Base-by-base conservation (phyloP, 2,888 invertebrate genomes). In the Xestia rhomboidea region DNA sequence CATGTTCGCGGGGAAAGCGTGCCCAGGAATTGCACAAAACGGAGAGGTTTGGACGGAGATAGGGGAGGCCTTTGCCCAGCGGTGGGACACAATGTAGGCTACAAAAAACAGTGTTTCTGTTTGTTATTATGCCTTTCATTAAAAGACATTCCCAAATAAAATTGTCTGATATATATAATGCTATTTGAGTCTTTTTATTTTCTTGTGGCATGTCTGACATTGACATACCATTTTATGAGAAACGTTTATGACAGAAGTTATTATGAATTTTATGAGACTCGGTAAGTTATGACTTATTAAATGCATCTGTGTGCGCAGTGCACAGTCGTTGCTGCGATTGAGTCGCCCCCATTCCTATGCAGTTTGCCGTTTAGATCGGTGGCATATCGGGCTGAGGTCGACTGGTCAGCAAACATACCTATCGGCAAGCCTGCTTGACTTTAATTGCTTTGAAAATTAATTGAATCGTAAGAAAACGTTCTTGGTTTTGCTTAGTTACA, bases 271-370 rank as follows among this genome's bases (percentile, higher is more conserved):
- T 64, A 64, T 41, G 41, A 64, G 64, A 49, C 13, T 44, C 30
- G 10, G 21, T 77, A 66, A 79, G 24, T 57, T 79, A 67, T 57
- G 62, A 41, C 46, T 73, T 72, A 73, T 82, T 57, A 70, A 81
- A 63, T 76, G 66, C 78, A 72, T 63, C 54, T 68, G 64, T 74
- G 63, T 64, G 62, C 8, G 18, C 30, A 15, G 5, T 62, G 60
- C 54, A 77, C 60, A 76, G 54, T 71, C 13, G 34, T 41, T 57
- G 67, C 68, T 73, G 68, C 63, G 76, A 81, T 70, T 68, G 74
- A 73, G 85, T 76, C 85, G 92, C 72, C 89, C 90, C 84, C 87
- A 89, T 90, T 92, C 84, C 79, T 75, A 84, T 86, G 85, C 54
- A 76, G 84, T 86, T 88, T 87, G 86, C 75, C 83, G 85, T 84